A percentile compares a stretch with the other conserved stretches of the same genome.
Conservation (phyloP, 53 echinoderm and acorn worm species). For the Glandiceps talaboti region DNA sequence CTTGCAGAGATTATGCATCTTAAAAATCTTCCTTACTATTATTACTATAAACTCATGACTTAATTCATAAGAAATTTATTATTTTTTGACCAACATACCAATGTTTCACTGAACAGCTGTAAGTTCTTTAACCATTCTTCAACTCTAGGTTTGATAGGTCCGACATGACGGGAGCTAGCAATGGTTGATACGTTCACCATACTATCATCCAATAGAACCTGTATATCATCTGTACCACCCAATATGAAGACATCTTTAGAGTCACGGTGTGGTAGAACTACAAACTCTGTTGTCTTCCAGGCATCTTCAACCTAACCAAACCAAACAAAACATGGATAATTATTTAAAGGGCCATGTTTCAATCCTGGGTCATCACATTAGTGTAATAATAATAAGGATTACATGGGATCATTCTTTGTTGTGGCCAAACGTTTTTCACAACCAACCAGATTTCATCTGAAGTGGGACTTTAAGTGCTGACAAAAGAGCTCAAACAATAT, state of each 20-base stretch:
- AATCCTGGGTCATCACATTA: too few species aligned
- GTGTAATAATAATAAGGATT: too few species aligned
- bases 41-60: too few species aligned
- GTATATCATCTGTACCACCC: conserved; percentile 96
- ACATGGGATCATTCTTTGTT: too few species aligned
- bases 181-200: conserved; percentile 94
- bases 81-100: conserved; percentile 30
- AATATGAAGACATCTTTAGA: conserved; percentile 96
- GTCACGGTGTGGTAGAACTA: conserved; percentile 82
- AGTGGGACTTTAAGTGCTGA: too few species aligned
- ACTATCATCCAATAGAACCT: conserved; percentile 92
- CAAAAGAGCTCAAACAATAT: too few species aligned
- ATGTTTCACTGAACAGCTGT: conserved; percentile 77
- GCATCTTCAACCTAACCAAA: conserved; percentile 82
- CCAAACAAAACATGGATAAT: too few species aligned
- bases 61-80: too few species aligned
- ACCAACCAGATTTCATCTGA: too few species aligned
- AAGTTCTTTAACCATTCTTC: conserved; percentile 96
- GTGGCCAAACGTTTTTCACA: neutral
- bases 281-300: conserved; percentile 98
- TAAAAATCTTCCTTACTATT: too few species aligned
- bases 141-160: conserved; percentile 89
- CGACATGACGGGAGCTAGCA: conserved; percentile 84
- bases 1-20: too few species aligned
- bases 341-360: too few species aligned